These are phyloP conservation scores for Diabrotica balteata DNA, from an alignment of 2,888 invertebrate genomes.

Conservation along the genomic window DNA sequence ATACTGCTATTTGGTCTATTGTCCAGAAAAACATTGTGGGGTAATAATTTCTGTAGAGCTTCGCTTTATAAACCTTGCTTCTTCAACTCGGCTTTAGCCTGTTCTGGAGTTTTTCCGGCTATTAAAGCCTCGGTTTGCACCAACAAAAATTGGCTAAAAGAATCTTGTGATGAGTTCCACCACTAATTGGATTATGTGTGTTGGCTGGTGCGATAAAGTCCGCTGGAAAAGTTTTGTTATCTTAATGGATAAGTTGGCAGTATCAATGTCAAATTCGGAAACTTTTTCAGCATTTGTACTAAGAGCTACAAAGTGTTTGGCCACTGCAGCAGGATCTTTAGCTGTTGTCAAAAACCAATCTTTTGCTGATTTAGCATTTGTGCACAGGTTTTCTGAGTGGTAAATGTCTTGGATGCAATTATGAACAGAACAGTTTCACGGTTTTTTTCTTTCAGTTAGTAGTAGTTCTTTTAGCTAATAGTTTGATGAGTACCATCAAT, in stretches of 20 bases:
- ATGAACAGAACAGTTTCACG: slow-evolving; percentile 97
- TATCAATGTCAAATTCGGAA: slow-evolving; percentile 96
- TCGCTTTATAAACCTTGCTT: slow-evolving; percentile 78
- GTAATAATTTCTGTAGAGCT: slow-evolving; percentile 80
- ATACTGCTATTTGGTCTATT: slow-evolving; percentile 98
- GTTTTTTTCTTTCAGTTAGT: too few relatives aligned
- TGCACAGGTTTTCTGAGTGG: slow-evolving; percentile 99
- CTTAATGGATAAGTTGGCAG: slow-evolving; percentile 98
- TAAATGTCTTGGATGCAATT: slow-evolving; percentile 99
- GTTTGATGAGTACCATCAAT: slow-evolving; percentile 99
- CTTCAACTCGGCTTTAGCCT: slow-evolving; percentile 82
- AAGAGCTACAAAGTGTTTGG: slow-evolving; percentile 97
- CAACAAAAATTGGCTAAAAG: slow-evolving; percentile 94
- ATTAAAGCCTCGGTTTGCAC: slow-evolving; percentile 99
- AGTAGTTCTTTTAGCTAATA: slow-evolving; percentile 94
- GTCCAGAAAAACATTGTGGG: slow-evolving; percentile 96
- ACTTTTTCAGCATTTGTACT: slow-evolving; percentile 95
- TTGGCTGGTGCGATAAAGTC: slow-evolving; percentile 96
- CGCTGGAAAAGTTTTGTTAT: slow-evolving; percentile 84
- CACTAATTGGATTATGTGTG: slow-evolving; percentile 85
- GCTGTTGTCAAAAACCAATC: slow-evolving; percentile 88
- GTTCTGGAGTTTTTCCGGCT: slow-evolving; percentile 64
- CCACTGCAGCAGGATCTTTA: slow-evolving; percentile 83
- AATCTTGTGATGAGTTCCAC: slow-evolving; percentile 90
- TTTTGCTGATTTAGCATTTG: slow-evolving; percentile 98